Evolutionary conservation across 2,888 invertebrate genomes (phyloP).

Genomic region (Dolomedes plantarius): DNA sequence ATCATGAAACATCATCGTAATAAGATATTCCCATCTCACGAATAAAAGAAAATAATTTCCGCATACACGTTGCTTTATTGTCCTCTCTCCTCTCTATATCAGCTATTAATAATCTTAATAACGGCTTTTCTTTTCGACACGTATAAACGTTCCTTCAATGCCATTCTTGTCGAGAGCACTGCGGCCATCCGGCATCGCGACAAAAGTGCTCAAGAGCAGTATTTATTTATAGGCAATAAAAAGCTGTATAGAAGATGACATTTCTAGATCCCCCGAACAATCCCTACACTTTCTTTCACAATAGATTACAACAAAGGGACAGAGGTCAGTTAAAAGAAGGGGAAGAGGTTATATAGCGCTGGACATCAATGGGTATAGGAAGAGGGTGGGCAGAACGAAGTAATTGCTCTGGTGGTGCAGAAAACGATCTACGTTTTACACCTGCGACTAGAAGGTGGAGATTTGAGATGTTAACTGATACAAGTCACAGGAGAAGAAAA

Average conservation of each 20-base stretch:
- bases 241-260: background rate
- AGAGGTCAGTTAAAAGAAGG: background rate
- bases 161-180: too few species aligned
- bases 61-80: too few species aligned
- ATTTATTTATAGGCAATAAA: background rate
- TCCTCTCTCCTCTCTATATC: too few species aligned
- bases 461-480: conserved; percentile 19
- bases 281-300: conserved; percentile 1
- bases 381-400: conserved; percentile 26
- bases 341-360: background rate
- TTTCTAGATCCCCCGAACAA: background rate
- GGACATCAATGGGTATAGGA: background rate
- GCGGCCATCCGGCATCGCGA: too few species aligned
- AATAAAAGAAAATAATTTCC: too few species aligned
- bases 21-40: too few species aligned
- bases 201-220: background rate
- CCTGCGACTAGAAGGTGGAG: conserved; percentile 23
- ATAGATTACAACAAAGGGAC: background rate
- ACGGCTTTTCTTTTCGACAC: too few species aligned
- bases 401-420: conserved; percentile 30
- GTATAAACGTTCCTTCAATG: too few species aligned
- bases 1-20: too few species aligned
- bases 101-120: too few species aligned
- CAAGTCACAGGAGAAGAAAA: too few species aligned
- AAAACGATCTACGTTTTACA: conserved; percentile 41